These are phyloP conservation scores for Thripadectes ignobilis DNA, from an alignment of 2,797 vertebrate genomes.

Conservation along the genomic window DNA sequence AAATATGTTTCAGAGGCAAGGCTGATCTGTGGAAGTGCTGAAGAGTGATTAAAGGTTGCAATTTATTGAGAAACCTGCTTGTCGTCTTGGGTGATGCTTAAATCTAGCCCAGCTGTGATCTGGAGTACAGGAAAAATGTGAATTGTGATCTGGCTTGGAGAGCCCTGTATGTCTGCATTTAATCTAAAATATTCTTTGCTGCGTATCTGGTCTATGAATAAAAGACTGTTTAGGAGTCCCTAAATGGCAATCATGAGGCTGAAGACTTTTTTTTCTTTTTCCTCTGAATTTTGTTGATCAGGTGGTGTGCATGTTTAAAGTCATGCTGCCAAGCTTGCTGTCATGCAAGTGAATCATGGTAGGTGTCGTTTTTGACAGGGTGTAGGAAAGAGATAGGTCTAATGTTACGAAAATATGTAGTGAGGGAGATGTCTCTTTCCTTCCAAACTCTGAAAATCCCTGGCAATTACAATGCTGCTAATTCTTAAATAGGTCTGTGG, in stretches of 20 bases:
- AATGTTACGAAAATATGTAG: not conserved
- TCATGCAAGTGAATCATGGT: not conserved
- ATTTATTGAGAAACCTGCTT: not conserved
- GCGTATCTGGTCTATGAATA: not conserved
- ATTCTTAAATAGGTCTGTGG: conserved; percentile 9
- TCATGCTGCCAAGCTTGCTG: not conserved
- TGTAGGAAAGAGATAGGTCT: not conserved
- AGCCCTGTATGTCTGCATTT: not conserved
- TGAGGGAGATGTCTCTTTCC: not conserved
- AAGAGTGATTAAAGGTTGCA: not conserved
- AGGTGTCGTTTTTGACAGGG: not conserved
- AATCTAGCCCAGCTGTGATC: not conserved
- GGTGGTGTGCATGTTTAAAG: not conserved
- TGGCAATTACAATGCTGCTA: not conserved
- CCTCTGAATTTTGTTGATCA: not conserved
- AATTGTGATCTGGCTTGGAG: not conserved
- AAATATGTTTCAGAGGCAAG: not conserved
- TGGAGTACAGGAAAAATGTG: not conserved
- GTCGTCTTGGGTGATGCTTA: not conserved
- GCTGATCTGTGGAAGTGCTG: not conserved
- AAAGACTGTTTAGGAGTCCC: not conserved
- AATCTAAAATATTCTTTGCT: not conserved
- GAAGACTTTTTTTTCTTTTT: not conserved
- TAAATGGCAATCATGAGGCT: not conserved
- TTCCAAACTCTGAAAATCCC: not conserved